phyloP scores from a whole-genome alignment of 2,113 vertebrate species.

The Ophiodon elongatus region DNA sequence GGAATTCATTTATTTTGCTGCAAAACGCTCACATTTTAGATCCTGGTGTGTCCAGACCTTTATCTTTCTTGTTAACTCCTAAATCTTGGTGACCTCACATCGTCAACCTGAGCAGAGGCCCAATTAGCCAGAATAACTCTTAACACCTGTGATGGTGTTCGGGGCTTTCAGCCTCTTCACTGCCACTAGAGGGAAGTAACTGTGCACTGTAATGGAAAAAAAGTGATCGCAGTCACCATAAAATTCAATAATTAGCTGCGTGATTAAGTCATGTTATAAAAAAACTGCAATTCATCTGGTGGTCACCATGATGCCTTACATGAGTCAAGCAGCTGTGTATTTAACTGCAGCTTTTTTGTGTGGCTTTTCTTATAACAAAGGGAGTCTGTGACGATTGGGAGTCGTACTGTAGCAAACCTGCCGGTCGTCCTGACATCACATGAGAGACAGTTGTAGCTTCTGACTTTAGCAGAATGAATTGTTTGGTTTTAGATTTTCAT shows the following conservation, averaged over 20 bases:
- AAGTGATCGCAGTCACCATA: conserved; percentile 19
- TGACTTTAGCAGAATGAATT: neutral
- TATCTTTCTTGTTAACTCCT: neutral
- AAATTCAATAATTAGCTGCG: conserved; percentile 44
- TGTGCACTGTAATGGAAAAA: conserved; percentile 48
- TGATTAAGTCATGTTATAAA: conserved; percentile 57
- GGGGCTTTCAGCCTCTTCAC: no score
- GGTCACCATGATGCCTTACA: conserved; percentile 18
- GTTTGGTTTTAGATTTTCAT: neutral
- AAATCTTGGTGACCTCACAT: neutral
- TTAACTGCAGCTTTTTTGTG: neutral
- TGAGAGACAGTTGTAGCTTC: no score
- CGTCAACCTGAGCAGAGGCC: conserved; percentile 2
- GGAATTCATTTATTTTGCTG: neutral
- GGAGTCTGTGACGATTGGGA: no score
- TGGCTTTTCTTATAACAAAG: no score
- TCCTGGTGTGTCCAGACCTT: neutral
- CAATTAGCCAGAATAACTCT: conserved; percentile 1
- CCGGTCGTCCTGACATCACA: no score
- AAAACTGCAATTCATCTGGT: conserved; percentile 17
- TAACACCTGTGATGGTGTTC: no score
- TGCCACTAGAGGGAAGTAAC: no score
- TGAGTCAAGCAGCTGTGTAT: conserved; percentile 34
- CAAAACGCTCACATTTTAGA: neutral
- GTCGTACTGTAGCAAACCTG: no score